These are phyloP conservation scores for Amphipyra tragopoginis DNA, from an alignment of 2,888 invertebrate species.

Conservation along the genomic window DNA sequence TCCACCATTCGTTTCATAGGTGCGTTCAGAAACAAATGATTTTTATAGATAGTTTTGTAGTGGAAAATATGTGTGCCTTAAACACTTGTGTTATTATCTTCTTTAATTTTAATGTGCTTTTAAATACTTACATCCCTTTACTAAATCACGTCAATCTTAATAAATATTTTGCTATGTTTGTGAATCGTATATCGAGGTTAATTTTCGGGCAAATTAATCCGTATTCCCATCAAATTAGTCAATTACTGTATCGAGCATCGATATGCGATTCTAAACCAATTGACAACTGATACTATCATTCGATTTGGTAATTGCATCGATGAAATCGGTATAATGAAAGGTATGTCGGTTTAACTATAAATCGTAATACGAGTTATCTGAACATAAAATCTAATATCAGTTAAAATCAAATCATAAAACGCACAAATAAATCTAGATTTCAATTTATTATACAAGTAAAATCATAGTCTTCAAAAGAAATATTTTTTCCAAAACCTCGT, in stretches of 20 bases:
- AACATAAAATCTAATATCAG: slow-evolving; percentile 1
- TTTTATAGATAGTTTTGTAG: too few species aligned
- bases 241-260: slow-evolving; percentile 36
- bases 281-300: slow-evolving; percentile 50
- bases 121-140: too few species aligned
- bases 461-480: too few species aligned
- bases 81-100: too few species aligned
- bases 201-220: slow-evolving; percentile 39
- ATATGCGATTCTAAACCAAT: slow-evolving; percentile 39
- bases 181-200: slow-evolving; percentile 1
- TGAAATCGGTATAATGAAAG: slow-evolving; percentile 30
- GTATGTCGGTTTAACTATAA: slow-evolving; percentile 30
- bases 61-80: too few species aligned
- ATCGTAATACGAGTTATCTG: slow-evolving; percentile 8
- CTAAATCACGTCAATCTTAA: background rate
- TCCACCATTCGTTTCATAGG: too few species aligned
- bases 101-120: too few species aligned
- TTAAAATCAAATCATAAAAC: too few species aligned
- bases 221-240: slow-evolving; percentile 48
- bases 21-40: too few species aligned
- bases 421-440: too few species aligned
- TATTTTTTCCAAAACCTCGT: too few species aligned
- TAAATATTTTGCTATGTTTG: slow-evolving; percentile 7
- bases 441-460: too few species aligned
- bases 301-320: slow-evolving; percentile 38